Base-by-base conservation (phyloP, 2,888 invertebrate genomes). In the Tipula lateralis region DNA sequence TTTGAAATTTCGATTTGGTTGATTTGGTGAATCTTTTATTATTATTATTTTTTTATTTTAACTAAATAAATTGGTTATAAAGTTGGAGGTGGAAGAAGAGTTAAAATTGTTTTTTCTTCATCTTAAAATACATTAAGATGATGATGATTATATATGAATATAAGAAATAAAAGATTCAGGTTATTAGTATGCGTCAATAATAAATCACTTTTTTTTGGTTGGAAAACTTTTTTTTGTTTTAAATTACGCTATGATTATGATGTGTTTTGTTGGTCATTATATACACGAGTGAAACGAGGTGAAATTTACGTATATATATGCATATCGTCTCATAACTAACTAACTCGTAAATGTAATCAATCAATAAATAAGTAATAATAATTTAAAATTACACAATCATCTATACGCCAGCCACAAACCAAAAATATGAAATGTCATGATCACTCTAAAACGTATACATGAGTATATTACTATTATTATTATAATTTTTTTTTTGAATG, bases 101-200 rank as follows among this genome's bases (percentile, higher is more conserved):
- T 82, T 66, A 66, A 66, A 7, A 66, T 66, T 24, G 19, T 24
- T 66, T 66, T 66, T 66, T 66, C 66, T 66, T 66, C 66, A 66
- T 66, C 66, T 66, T 66, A 66, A 66, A 66, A 66, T 66, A 66
- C 66, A 66, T 66, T 66, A 66, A 66, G 66, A 82, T 30, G 82
- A 82, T 29, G 32, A 82, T 82, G 82, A 82, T 82, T 82, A 32
- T 82, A 82, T 82, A 16, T 82, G 66, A 66, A 66, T 66, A n/a
- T n/a, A n/a, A 66, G 66, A 24, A 66, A 16, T 16, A 44, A 82
- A 82, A 82, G 30, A 82, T 82, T 82, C 32, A 32, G 82, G 82
- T 82, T 82, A 82, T 82, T 82, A 82, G 82, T 82, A 82, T 82
- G 82, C 30, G 82, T 82, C 82, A 82, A 82, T 82, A 82, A 66